A percentile compares a stretch with the other conserved stretches of the same genome.
Evolutionary conservation across 2,888 invertebrate species (phyloP).

Genomic region (Anodontia alba): DNA sequence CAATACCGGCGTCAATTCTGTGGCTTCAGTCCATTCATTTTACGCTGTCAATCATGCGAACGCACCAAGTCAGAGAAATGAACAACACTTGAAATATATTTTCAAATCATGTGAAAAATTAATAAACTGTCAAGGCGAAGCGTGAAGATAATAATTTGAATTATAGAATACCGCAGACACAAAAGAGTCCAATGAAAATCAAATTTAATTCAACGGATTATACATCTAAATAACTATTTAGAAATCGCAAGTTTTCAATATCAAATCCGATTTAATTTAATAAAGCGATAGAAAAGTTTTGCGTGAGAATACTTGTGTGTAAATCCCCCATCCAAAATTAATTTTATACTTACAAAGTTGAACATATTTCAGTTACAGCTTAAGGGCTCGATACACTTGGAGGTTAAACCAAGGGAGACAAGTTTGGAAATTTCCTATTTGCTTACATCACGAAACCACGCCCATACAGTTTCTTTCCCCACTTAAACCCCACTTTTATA

Average conservation of each 20-base stretch:
- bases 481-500: no score
- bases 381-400: not conserved
- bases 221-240: conserved; percentile 7
- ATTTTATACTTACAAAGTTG: conserved; percentile 12
- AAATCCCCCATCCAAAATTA: conserved; percentile 1
- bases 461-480: no score
- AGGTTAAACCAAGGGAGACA: no score
- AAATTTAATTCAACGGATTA: conserved; percentile 6
- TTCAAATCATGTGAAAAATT: conserved; percentile 59
- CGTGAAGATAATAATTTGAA: conserved; percentile 12
- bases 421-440: no score
- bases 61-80: not conserved
- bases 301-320: not conserved
- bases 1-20: not conserved
- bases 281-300: not conserved
- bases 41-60: conserved; percentile 3
- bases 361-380: conserved; percentile 5
- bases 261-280: conserved; percentile 2
- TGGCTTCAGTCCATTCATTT: not conserved
- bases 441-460: no score
- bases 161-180: conserved; percentile 7
- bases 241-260: conserved; percentile 12
- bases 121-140: conserved; percentile 52
- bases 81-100: conserved; percentile 6
- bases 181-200: conserved; percentile 1